These are phyloP conservation scores for Equus quagga DNA, from an alignment of 2,113 vertebrate genomes.

Conservation along the genomic window DNA sequence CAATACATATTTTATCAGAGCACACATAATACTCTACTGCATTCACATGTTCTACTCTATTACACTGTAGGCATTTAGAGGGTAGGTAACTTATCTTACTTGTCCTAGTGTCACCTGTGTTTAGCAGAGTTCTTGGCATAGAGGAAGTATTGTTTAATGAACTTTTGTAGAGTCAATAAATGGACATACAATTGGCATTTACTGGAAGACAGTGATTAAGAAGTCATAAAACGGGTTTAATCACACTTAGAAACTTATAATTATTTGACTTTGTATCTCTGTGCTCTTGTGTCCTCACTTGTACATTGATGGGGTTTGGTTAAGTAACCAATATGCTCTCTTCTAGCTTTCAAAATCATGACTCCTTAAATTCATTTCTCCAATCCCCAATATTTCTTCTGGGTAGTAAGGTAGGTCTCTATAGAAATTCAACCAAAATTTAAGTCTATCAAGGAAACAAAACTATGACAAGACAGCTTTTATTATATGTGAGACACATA, in stretches of 20 bases:
- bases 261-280: not conserved
- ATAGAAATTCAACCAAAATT: not conserved
- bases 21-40: not conserved
- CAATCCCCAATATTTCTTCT: not conserved
- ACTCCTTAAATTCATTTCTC: not conserved
- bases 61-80: not conserved
- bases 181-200: not conserved
- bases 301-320: not conserved
- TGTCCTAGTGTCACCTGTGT: not conserved
- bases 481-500: not conserved
- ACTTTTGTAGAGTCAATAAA: not conserved
- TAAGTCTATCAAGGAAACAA: not conserved
- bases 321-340: not conserved
- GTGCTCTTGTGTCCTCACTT: not conserved
- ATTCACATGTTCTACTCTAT: too few relatives aligned
- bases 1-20: not conserved
- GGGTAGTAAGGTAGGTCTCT: not conserved
- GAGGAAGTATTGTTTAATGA: not conserved
- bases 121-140: not conserved
- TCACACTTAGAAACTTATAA: not conserved
- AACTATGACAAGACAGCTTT: not conserved
- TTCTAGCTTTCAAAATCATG: not conserved
- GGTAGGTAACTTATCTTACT: not conserved
- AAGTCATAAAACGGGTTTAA: not conserved
- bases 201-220: not conserved